Evolutionary conservation across 2,797 vertebrate species (phyloP), one percentile per base, ranked within the genome.

Genomic region (Gymnothorax reevesii): DNA sequence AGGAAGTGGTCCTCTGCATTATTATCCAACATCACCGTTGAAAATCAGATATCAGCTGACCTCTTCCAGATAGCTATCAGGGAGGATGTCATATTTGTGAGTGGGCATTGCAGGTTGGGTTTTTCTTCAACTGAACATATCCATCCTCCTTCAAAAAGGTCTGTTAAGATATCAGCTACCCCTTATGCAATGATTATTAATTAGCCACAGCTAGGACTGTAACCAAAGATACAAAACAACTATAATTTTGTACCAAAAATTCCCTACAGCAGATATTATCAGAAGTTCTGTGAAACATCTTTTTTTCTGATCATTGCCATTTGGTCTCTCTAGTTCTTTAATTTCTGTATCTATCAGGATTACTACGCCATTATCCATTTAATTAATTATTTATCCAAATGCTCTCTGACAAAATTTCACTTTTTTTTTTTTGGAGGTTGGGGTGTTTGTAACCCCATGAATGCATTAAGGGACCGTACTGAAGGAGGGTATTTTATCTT

Each of bases 401-500:
- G 57, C 87, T 60, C 49, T 9, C 77, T 27, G 25, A n/a, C 62
- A 22, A 64, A 17, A 49, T 84, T 15, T 87, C 88, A 82, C 22
- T 69, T 42, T 75, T 33, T 33, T n/a, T 6, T 8, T 22, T 66
- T 66, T 15, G 33, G 33, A 3, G 71, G 71, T 10, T 42, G 33
- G 71, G 71, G 86, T 89, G 89, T 83, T 52, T 83, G 93, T 93
- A 92, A 95, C 94, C 88, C 85, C 92, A 88, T 90, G 85, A 55
- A 52, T 42, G 77, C 49, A 27, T 66, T 75, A 49, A 86, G 52
- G 62, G 77, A 86, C 20, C 83, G 15, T 66, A 52, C 64, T 71
- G 66, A 33, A 73, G 27, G 57, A 79, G 25, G 62, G 42, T 60
- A 20, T 88, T 89, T 87, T 90, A 91, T 89, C 89, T 66, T 84